phyloP scores from a whole-genome alignment of 2,888 invertebrate species.

The Ophioninae sp. region DNA sequence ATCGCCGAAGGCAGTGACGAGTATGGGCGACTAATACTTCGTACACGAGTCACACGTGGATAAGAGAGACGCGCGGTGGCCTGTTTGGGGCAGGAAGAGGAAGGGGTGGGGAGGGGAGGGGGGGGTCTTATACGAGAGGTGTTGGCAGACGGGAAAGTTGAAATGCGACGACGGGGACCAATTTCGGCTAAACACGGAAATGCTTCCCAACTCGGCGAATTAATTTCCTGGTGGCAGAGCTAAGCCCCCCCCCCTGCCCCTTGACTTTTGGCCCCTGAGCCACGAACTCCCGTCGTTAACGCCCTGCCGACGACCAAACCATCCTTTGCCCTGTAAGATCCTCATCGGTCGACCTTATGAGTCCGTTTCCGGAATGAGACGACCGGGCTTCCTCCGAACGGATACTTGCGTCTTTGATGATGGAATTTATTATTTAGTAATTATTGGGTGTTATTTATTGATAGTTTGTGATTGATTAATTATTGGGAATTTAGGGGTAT shows the following conservation, averaged over 20 bases:
- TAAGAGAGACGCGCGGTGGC: constrained; percentile 12
- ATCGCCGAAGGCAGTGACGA: too few relatives aligned
- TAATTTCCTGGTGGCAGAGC: constrained; percentile 68
- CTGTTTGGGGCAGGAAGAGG: too few relatives aligned
- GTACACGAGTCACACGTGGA: not conserved
- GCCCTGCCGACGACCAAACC: too few relatives aligned
- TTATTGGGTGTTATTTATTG: too few relatives aligned
- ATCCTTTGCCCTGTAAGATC: too few relatives aligned
- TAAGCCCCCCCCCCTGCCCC: constrained; percentile 46
- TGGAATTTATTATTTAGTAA: too few relatives aligned
- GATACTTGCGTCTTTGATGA: too few relatives aligned
- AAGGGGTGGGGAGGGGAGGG: too few relatives aligned
- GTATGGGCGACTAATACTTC: not conserved
- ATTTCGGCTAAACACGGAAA: constrained; percentile 72
- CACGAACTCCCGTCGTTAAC: not conserved
- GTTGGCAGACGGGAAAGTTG: constrained; percentile 65
- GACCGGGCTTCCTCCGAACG: too few relatives aligned
- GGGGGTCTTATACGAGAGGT: constrained; percentile 30
- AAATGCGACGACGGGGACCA: constrained; percentile 72
- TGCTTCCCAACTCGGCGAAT: constrained; percentile 71
- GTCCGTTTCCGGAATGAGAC: not conserved
- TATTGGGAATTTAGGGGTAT: too few relatives aligned
- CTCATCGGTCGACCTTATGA: too few relatives aligned
- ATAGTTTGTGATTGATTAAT: too few relatives aligned
- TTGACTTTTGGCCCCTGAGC: constrained; percentile 9